Base-by-base conservation (phyloP, 2,888 invertebrate species). In the Leptinotarsa peninsularis region DNA sequence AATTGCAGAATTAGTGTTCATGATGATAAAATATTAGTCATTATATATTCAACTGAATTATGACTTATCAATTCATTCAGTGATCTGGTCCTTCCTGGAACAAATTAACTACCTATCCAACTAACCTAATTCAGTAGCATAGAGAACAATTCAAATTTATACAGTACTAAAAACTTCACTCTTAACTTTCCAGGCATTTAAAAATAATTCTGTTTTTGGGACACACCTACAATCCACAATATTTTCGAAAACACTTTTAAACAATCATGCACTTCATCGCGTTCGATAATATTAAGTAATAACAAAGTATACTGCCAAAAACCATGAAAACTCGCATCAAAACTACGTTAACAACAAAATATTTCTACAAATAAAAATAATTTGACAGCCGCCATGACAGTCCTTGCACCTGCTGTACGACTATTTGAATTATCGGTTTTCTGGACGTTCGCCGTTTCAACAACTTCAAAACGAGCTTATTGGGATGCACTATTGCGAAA, bases 331-430 rank as follows among this genome's bases (percentile, higher is more conserved):
- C 43, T 56, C 60, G 5, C 27, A 23, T 1, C 2, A 54, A 43
- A 71, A 49, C n/a, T 49, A 27, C 7, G 33, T 23, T 68, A 68
- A 66, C 58, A 71, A 68, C 17, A 58, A 58, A 15, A 49, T 58
- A 58, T 43, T 58, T 50, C 43, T 49, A 18, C 58, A 60, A 84
- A 82, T 81, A 81, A 84, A 83, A 83, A 84, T 84, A 84, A 85
- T 85, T 85, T 86, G 84, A 84, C 84, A 85, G 85, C 85, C 86
- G 87, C 87, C 87, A 87, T 87, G 87, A 87, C 87, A 87, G 85
- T 84, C 80, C 74, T 77, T 84, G 82, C 84, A 85, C 85, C 85
- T 85, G 84, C 84, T 83, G 80, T 78, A 79, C 78, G 79, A 79
- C 77, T 73, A 74, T 75, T 75, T 73, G 74, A 63, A 63, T 63